Percentiles rank a stretch among this genome's conserved stretches.
phyloP scores from a whole-genome alignment of 1,140 invertebrate species.

The Solen grandis region DNA sequence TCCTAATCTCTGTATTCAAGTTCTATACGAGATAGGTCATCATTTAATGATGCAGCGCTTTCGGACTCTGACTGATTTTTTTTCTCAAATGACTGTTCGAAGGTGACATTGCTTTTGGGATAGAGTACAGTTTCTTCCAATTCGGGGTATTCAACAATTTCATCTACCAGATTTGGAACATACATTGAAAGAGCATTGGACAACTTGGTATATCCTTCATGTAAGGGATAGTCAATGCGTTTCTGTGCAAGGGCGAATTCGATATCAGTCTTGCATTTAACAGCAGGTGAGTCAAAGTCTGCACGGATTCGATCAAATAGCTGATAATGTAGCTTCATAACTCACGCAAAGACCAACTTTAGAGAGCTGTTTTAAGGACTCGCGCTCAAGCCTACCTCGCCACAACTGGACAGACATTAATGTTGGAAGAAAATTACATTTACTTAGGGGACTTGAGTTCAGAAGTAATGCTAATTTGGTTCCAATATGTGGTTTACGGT shows the following conservation, averaged over 20 bases:
- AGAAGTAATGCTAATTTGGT: not conserved
- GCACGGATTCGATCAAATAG: too few relatives aligned
- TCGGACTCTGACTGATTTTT: too few relatives aligned
- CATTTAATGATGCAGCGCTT: too few relatives aligned
- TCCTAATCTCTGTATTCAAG: too few relatives aligned
- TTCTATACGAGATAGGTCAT: too few relatives aligned
- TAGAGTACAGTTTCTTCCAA: not conserved
- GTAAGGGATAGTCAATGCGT: too few relatives aligned
- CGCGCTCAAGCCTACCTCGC: not conserved
- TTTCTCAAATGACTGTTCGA: not conserved
- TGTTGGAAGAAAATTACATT: too few relatives aligned
- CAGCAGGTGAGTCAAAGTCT: too few relatives aligned
- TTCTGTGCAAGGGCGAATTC: not conserved
- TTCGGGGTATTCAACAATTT: not conserved
- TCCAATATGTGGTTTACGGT: not conserved
- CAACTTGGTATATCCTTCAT: not conserved
- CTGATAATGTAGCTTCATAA: not conserved
- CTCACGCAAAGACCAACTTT: constrained; percentile 16
- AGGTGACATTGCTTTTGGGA: not conserved
- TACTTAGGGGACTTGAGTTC: not conserved
- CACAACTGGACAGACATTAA: too few relatives aligned
- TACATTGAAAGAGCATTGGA: not conserved
- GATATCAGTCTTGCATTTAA: constrained; percentile 10
- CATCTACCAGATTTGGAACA: not conserved
- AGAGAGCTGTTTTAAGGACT: constrained; percentile 5